Conservation (phyloP, 2,888 invertebrate species). For the Malachius bipustulatus region DNA sequence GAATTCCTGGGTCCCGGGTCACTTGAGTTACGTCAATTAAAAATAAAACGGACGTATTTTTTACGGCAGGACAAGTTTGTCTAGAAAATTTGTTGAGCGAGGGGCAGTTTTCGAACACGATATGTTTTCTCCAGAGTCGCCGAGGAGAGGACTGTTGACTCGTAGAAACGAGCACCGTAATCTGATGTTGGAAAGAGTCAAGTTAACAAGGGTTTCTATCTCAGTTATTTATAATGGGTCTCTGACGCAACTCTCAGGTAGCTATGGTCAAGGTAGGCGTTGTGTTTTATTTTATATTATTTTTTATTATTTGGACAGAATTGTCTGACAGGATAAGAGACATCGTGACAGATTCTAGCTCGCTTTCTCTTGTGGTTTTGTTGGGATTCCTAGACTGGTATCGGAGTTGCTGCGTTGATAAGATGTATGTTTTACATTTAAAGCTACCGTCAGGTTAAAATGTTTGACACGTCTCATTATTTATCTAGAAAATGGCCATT, state of each 20-base stretch:
- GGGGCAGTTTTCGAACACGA: too few species aligned
- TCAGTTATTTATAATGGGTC: conserved; percentile 36
- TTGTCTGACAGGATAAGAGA: conserved; percentile 31
- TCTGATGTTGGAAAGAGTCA: conserved; percentile 32
- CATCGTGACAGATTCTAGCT: conserved; percentile 33
- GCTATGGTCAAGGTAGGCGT: conserved; percentile 36
- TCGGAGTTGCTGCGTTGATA: conserved; percentile 32
- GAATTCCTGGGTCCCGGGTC: conserved; percentile 29
- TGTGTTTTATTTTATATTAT: conserved; percentile 34
- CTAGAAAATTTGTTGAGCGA: too few species aligned
- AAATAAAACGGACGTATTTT: conserved; percentile 29
- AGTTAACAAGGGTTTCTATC: conserved; percentile 38
- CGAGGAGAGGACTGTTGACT: too few species aligned
- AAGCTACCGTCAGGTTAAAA: conserved; percentile 30
- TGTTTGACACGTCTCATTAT: conserved; percentile 32
- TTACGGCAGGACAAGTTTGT: conserved; percentile 32
- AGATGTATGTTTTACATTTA: conserved; percentile 33
- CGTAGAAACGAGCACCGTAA: conserved; percentile 26
- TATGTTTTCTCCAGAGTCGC: too few species aligned
- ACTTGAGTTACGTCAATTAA: conserved; percentile 33
- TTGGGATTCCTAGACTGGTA: conserved; percentile 28
- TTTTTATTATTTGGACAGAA: conserved; percentile 31
- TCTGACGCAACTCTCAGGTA: conserved; percentile 39
- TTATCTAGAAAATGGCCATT: too few species aligned
- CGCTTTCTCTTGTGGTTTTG: conserved; percentile 13